These are phyloP conservation scores for Gymnosoma rotundatum DNA, from an alignment of 2,888 invertebrate genomes.

Conservation along the genomic window DNA sequence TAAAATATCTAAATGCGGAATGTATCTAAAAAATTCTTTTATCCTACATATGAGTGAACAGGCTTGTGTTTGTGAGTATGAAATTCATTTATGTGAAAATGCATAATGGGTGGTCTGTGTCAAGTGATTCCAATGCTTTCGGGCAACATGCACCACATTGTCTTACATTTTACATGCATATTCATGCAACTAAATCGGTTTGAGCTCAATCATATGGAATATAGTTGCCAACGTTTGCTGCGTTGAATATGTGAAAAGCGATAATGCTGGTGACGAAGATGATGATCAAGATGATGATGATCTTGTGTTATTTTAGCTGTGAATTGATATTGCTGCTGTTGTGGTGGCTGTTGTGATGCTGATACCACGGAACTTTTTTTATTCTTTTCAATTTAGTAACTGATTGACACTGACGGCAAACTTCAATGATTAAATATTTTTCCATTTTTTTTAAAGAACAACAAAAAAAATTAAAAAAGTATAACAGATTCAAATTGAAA, in stretches of 20 bases:
- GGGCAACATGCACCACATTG: constrained; percentile 52
- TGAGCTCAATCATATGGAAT: constrained; percentile 74
- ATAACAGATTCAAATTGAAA: constrained; percentile 36
- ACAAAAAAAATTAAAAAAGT: constrained; percentile 20
- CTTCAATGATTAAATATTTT: constrained; percentile 61
- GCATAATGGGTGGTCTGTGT: constrained; percentile 67
- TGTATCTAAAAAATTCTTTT: background rate
- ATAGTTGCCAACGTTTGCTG: constrained; percentile 73
- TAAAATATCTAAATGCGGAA: background rate
- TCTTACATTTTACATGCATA: constrained; percentile 35
- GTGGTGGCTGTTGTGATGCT: constrained; percentile 74
- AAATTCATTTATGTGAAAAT: constrained; percentile 1
- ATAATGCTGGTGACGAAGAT: constrained; percentile 57
- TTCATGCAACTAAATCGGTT: constrained; percentile 62
- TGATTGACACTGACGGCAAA: constrained; percentile 71
- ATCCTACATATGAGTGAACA: background rate
- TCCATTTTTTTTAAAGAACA: background rate
- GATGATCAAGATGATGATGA: constrained; percentile 62
- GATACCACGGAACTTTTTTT: constrained; percentile 58
- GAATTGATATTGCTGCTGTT: constrained; percentile 67
- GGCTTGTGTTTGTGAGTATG: constrained; percentile 3
- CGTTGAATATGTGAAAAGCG: constrained; percentile 36
- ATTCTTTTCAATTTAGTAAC: constrained; percentile 53
- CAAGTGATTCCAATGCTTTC: constrained; percentile 63
- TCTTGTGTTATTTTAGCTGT: constrained; percentile 72